Conservation (phyloP, 2,797 vertebrate genomes). For the Leucoraja ocellata region DNA sequence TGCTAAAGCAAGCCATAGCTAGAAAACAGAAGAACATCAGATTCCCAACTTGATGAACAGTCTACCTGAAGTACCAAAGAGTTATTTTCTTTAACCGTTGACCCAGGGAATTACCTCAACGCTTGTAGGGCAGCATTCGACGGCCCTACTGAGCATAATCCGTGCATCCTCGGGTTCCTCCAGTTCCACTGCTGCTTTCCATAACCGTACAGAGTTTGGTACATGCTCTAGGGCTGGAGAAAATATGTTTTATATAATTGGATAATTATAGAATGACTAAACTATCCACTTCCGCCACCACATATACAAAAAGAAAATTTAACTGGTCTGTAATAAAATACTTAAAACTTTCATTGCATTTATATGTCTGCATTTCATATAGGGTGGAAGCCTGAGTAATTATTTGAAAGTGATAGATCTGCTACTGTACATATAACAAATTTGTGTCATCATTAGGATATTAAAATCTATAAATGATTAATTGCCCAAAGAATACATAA, state of each 20-base stretch:
- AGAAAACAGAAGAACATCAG: not conserved
- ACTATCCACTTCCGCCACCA: not conserved
- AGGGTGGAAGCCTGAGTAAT: not conserved
- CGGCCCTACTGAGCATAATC: slow-evolving; percentile 94
- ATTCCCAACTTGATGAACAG: not conserved
- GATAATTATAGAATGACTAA: not conserved
- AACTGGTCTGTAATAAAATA: not conserved
- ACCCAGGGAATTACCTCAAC: slow-evolving; percentile 72
- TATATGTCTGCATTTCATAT: not conserved
- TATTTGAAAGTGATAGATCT: not conserved
- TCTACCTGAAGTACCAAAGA: not conserved
- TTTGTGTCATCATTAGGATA: not conserved
- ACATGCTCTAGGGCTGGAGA: slow-evolving; percentile 85
- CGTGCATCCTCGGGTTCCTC: slow-evolving; percentile 95
- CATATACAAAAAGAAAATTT: not conserved
- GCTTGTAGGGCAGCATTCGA: slow-evolving; percentile 95
- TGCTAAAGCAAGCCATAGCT: slow-evolving; percentile 94
- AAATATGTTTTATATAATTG: not conserved
- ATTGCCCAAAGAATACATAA: not conserved
- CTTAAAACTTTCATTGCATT: not conserved
- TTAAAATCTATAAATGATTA: not conserved
- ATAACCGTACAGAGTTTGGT: slow-evolving; percentile 90
- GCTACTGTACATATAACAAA: not conserved
- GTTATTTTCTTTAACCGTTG: not conserved
- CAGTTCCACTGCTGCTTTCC: slow-evolving; percentile 93